phyloP scores from a whole-genome alignment of 2,888 invertebrate genomes.

The Caenorhabditis auriculariae region DNA sequence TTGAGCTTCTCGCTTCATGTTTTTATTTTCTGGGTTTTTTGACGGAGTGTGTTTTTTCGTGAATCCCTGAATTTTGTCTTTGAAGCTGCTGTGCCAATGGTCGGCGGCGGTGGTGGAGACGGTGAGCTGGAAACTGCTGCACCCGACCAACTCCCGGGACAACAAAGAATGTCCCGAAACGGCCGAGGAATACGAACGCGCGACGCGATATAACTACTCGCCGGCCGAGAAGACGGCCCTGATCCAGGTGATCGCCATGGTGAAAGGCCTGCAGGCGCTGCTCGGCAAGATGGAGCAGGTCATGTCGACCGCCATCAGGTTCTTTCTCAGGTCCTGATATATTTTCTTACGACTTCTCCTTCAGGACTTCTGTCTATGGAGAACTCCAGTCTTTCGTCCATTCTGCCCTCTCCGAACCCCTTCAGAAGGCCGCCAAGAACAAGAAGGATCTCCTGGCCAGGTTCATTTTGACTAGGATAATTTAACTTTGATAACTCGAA shows the following conservation, averaged over 20 bases:
- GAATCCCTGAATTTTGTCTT: too few relatives aligned
- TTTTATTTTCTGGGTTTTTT: too few relatives aligned
- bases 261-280: conserved; percentile 92
- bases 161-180: conserved; percentile 85
- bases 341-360: neutral
- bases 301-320: conserved; percentile 83
- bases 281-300: conserved; percentile 97
- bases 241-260: conserved; percentile 87
- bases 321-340: too few relatives aligned
- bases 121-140: conserved; percentile 86
- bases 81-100: conserved; percentile 92
- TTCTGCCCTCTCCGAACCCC: conserved; percentile 81
- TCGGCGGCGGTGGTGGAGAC: conserved; percentile 83
- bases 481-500: too few relatives aligned
- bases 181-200: conserved; percentile 96
- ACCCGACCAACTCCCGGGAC: conserved; percentile 94
- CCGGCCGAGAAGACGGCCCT: conserved; percentile 95
- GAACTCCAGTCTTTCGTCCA: conserved; percentile 95
- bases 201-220: conserved; percentile 86
- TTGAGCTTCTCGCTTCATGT: too few relatives aligned
- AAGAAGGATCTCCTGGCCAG: conserved; percentile 85
- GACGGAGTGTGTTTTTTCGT: too few relatives aligned
- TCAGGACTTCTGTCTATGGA: conserved; percentile 78
- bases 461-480: too few relatives aligned
- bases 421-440: conserved; percentile 93